These are phyloP conservation scores for Meloe dianella DNA, from an alignment of 2,888 invertebrate species.

Conservation along the genomic window DNA sequence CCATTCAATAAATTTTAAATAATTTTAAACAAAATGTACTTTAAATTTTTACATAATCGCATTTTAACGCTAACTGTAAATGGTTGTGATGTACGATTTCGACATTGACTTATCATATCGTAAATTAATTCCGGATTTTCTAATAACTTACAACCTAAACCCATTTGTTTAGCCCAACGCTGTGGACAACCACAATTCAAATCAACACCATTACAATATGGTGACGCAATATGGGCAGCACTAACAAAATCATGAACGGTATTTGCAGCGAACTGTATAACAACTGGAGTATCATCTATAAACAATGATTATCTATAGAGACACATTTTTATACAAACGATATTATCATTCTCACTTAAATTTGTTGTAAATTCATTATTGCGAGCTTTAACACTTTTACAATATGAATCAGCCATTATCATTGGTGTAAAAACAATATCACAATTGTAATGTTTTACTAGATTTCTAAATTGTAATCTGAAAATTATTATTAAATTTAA, in stretches of 20 bases:
- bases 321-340: too few relatives aligned
- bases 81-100: slow-evolving; percentile 71
- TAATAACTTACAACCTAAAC: slow-evolving; percentile 85
- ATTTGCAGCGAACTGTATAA: slow-evolving; percentile 95
- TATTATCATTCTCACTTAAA: slow-evolving; percentile 49
- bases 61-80: slow-evolving; percentile 94
- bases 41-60: slow-evolving; percentile 75
- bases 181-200: slow-evolving; percentile 98
- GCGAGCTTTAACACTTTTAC: slow-evolving; percentile 86
- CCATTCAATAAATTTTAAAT: background rate
- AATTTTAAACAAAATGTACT: slow-evolving; percentile 43
- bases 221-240: slow-evolving; percentile 83
- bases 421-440: slow-evolving; percentile 95
- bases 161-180: slow-evolving; percentile 90
- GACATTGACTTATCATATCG: slow-evolving; percentile 79
- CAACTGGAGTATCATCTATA: slow-evolving; percentile 79
- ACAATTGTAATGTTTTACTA: slow-evolving; percentile 81
- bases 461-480: slow-evolving; percentile 76
- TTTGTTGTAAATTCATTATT: slow-evolving; percentile 81
- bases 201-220: slow-evolving; percentile 90
- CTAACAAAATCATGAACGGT: slow-evolving; percentile 80
- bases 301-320: slow-evolving; percentile 37
- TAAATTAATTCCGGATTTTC: slow-evolving; percentile 82
- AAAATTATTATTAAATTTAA: slow-evolving; percentile 38
- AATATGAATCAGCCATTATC: slow-evolving; percentile 95